phyloP scores from a whole-genome alignment of 1,140 invertebrate species.

The Solenopsis invicta region DNA sequence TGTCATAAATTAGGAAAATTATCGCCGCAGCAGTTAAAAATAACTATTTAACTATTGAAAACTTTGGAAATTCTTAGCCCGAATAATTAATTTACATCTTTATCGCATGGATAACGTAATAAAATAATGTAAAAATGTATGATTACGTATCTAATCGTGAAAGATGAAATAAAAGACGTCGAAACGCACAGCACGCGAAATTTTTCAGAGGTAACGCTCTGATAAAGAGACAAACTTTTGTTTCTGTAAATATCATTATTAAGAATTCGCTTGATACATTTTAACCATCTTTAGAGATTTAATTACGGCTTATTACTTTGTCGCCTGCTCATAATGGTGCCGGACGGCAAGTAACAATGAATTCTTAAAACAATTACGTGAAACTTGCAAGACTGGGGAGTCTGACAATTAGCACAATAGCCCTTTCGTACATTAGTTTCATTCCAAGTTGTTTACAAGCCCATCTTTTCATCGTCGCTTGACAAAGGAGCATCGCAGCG shows the following conservation, averaged over 20 bases:
- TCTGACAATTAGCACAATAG: constrained; percentile 68
- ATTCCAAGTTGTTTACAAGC: constrained; percentile 56
- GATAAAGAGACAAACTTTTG: constrained; percentile 1
- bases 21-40: neutral
- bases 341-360: constrained; percentile 39
- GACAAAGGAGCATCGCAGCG: constrained; percentile 50
- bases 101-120: neutral
- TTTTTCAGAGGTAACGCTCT: neutral
- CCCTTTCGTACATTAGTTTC: constrained; percentile 50
- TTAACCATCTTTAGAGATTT: constrained; percentile 42
- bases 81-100: neutral
- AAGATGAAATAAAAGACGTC: neutral
- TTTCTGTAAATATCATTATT: constrained; percentile 41
- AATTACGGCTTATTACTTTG: constrained; percentile 59
- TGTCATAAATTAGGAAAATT: neutral
- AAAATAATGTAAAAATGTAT: no score
- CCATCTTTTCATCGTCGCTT: constrained; percentile 48
- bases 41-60: neutral
- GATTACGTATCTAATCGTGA: neutral
- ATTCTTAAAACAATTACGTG: constrained; percentile 65
- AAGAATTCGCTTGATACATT: constrained; percentile 21
- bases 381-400: constrained; percentile 51
- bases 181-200: neutral
- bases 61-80: neutral
- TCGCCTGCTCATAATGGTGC: constrained; percentile 10